Base-by-base conservation (phyloP, 2,888 invertebrate genomes). In the Tetragonula carbonaria region DNA sequence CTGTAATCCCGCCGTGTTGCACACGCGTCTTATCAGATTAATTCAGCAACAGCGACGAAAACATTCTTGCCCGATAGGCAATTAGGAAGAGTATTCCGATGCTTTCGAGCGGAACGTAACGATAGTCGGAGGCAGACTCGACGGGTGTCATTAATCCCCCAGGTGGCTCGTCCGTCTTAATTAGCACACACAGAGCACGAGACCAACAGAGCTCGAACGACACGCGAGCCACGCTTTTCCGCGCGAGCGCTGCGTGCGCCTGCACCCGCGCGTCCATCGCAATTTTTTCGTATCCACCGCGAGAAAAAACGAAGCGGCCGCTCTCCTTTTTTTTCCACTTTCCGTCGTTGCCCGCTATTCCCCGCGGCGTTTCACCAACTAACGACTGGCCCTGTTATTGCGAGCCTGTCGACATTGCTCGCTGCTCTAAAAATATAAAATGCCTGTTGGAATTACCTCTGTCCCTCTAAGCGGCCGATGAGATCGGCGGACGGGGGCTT, bases 161-260 rank as follows among this genome's bases (percentile, higher is more conserved):
- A 70, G 86, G 83, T 74, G 68, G 79, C 86, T 90, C 88, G 88
- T 92, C 88, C 84, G 87, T 92, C 90, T 91, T 92, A 92, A 91
- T 91, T 91, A 91, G 90, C 78, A 82, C 78, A 79, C 70, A 79
- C 70, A 83, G 83, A 59, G 65, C 78, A 65, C 45, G 45, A 45
- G 45, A 45, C 14, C 78, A 53, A 62, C 33, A 33, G 33, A 33
- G 33, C 51, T 67, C 78, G 65, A 73, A 38, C 74, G 79, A 80
- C 85, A 85, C 85, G 85, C 86, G 85, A 85, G 53, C 66, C 18
- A n/a, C 62, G 59, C 45, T 80, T 85, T 77, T 51, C 70, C 74
- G 75, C 66, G 62, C 70, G 66, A 33, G 33, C 45, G 51, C 28
- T 28, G 28, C 76, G 16, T 55, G 66, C 57, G 33, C 28, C 13